A percentile compares a stretch with the other conserved stretches of the same genome.
phyloP scores from a whole-genome alignment of 2,888 invertebrate species.

The Sesamia inferens region DNA sequence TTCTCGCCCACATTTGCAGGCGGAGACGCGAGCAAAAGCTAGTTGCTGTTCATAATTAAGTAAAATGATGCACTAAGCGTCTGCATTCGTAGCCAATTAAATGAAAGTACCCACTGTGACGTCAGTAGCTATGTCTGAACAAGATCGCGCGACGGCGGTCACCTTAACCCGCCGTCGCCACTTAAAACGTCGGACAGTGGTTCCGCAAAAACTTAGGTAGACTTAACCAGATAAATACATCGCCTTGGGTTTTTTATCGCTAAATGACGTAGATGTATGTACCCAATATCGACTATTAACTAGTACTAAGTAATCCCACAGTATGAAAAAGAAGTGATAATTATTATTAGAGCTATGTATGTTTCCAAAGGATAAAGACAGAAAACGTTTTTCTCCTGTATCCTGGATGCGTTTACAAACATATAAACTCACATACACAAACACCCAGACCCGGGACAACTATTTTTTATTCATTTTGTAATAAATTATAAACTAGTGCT shows the following conservation, averaged over 20 bases:
- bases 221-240: not conserved
- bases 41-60: constrained; percentile 41
- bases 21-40: constrained; percentile 13
- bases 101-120: constrained; percentile 46
- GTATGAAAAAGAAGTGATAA: not conserved
- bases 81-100: constrained; percentile 48
- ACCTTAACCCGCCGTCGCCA: not conserved
- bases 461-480: too few relatives aligned
- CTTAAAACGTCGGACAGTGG: not conserved
- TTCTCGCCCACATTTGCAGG: not conserved
- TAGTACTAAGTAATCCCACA: not conserved
- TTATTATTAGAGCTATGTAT: not conserved
- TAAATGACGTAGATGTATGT: not conserved
- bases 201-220: not conserved
- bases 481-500: too few relatives aligned
- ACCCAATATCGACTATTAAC: not conserved
- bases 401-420: too few relatives aligned
- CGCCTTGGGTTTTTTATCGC: not conserved
- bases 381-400: too few relatives aligned
- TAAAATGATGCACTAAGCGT: constrained; percentile 49
- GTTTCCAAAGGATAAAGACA: too few relatives aligned
- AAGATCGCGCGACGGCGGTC: constrained; percentile 6
- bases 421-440: too few relatives aligned
- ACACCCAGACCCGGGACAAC: too few relatives aligned
- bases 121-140: constrained; percentile 16